A percentile compares a stretch with the other conserved stretches of the same genome.
Conservation (phyloP, 2,113 vertebrate species). For the Gadus chalcogrammus region DNA sequence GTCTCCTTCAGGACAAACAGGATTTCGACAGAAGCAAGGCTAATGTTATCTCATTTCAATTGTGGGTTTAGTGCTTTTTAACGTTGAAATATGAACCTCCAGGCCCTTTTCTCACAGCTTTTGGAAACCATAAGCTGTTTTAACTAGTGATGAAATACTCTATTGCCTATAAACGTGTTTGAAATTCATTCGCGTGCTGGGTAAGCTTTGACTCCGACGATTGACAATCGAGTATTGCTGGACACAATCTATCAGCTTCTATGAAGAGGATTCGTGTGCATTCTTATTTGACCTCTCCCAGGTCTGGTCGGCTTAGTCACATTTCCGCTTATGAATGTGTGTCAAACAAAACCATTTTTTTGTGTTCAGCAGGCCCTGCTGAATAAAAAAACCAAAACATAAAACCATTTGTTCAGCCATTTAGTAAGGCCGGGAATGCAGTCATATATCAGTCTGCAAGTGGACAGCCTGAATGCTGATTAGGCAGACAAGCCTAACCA, state of each 20-base stretch:
- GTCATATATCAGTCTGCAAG: constrained; percentile 5
- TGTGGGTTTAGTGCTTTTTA: too few relatives aligned
- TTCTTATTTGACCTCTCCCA: constrained; percentile 26
- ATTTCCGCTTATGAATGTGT: constrained; percentile 5
- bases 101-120: too few relatives aligned
- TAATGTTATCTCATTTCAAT: too few relatives aligned
- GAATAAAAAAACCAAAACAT: not conserved
- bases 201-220: not conserved
- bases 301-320: not conserved
- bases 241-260: not conserved
- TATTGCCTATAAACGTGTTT: not conserved
- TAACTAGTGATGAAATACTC: too few relatives aligned
- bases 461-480: not conserved
- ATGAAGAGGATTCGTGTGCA: constrained; percentile 23
- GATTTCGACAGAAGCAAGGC: too few relatives aligned
- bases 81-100: too few relatives aligned
- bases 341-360: not conserved
- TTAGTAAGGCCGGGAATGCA: not conserved
- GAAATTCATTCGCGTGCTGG: not conserved
- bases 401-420: not conserved
- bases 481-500: not conserved
- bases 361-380: not conserved
- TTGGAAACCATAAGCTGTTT: too few relatives aligned
- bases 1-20: too few relatives aligned
- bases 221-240: constrained; percentile 11